Percentiles rank a stretch among this genome's conserved stretches.
These are phyloP conservation scores for Atlantisia rogersi DNA, from an alignment of 2,113 vertebrate species.

Conservation along the genomic window DNA sequence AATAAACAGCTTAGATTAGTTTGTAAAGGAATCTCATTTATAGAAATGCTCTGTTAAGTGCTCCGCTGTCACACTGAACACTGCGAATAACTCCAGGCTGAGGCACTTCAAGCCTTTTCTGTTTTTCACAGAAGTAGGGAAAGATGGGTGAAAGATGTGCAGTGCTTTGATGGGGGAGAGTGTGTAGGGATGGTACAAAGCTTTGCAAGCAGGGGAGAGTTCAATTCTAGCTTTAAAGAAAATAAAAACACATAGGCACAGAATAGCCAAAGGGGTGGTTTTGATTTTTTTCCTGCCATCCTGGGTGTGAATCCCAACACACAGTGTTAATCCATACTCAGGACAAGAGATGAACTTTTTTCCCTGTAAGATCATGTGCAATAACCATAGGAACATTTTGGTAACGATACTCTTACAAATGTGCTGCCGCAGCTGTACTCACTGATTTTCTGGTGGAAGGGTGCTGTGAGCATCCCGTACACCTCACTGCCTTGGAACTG, in stretches of 20 bases:
- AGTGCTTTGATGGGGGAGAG: neutral
- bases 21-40: conserved; percentile 34
- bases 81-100: neutral
- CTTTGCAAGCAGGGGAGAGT: neutral
- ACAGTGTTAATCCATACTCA: neutral
- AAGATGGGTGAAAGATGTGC: neutral
- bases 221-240: neutral
- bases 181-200: neutral
- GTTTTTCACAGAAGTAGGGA: neutral
- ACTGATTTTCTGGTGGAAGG: neutral
- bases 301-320: no score
- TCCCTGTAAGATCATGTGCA: neutral
- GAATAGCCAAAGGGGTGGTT: neutral
- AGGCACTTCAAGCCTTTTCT: neutral
- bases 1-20: conserved; percentile 36
- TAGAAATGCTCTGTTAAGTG: neutral
- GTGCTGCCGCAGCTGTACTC: neutral
- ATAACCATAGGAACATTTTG: neutral
- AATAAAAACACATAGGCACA: neutral
- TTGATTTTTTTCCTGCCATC: neutral
- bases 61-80: neutral
- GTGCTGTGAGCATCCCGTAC: neutral
- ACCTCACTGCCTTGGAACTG: neutral
- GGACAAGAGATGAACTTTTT: neutral
- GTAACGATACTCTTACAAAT: neutral